A percentile compares a stretch with the other conserved stretches of the same genome.
Conservation (phyloP, 2,888 invertebrate species). For the Cephus spinipes region DNA sequence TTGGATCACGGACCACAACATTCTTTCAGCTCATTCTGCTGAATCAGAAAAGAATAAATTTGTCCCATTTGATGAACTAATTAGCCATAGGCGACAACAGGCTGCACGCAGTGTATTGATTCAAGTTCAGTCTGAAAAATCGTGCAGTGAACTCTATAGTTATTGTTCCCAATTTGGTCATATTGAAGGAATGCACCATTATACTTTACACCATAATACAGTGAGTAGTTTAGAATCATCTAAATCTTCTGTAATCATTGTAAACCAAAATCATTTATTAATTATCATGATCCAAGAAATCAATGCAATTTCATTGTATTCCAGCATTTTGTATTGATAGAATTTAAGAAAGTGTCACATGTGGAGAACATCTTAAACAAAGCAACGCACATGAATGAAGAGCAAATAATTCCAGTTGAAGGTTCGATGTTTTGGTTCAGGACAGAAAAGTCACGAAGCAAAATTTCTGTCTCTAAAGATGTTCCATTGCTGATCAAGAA, state of each 20-base stretch:
- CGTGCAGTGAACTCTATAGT: conserved; percentile 75
- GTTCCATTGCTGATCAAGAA: conserved; percentile 61
- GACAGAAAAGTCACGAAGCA: conserved; percentile 63
- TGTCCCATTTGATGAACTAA: conserved; percentile 71
- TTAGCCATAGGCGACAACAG: conserved; percentile 72
- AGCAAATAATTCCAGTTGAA: conserved; percentile 73
- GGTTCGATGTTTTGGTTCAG: conserved; percentile 83
- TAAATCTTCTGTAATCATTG: not conserved
- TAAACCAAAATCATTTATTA: not conserved
- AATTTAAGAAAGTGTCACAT: conserved; percentile 72
- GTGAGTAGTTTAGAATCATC: conserved; percentile 47
- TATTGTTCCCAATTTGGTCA: conserved; percentile 78
- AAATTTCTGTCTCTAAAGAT: conserved; percentile 23
- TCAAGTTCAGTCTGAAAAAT: conserved; percentile 80
- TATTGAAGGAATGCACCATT: conserved; percentile 77
- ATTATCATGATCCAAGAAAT: not conserved
- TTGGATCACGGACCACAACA: not conserved
- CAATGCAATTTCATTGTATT: conserved; percentile 21
- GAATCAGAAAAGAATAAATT: conserved; percentile 5
- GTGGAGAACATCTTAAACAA: conserved; percentile 70
- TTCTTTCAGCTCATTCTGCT: conserved; percentile 1
- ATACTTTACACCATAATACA: conserved; percentile 63
- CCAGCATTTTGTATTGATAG: conserved; percentile 82
- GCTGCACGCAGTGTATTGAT: conserved; percentile 79
- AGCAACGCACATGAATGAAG: conserved; percentile 72